phyloP scores from a whole-genome alignment of 2,797 vertebrate species.

The Pangasius krempfi region DNA sequence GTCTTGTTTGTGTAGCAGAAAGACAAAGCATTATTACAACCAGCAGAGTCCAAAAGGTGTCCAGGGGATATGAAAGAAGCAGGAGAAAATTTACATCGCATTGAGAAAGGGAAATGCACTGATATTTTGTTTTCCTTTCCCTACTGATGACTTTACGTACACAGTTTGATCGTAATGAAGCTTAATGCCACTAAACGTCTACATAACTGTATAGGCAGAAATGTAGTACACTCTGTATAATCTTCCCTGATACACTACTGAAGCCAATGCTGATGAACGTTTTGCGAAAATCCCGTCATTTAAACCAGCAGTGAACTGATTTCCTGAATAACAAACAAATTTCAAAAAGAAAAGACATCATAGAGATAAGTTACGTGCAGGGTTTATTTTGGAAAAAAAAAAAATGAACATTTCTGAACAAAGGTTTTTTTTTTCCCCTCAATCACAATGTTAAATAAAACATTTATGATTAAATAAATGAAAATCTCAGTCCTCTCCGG shows the following conservation, averaged over 20 bases:
- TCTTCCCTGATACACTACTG: not conserved
- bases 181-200: not conserved
- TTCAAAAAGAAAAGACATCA: slow-evolving; percentile 1
- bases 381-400: slow-evolving; percentile 48
- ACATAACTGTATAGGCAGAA: not conserved
- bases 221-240: not conserved
- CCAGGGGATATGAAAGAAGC: not conserved
- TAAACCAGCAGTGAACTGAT: too few relatives aligned
- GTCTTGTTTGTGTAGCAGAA: not conserved
- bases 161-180: not conserved
- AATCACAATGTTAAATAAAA: slow-evolving; percentile 34
- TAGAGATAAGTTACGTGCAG: not conserved
- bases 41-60: not conserved
- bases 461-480: not conserved
- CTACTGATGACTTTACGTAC: not conserved
- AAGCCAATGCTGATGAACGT: not conserved
- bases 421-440: slow-evolving; percentile 5
- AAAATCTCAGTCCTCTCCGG: not conserved
- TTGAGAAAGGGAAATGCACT: not conserved
- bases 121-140: too few relatives aligned
- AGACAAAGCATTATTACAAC: not conserved
- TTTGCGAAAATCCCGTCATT: not conserved
- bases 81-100: not conserved
- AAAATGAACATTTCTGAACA: slow-evolving; percentile 33
- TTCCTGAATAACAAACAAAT: slow-evolving; percentile 5